phyloP scores from a whole-genome alignment of 2,797 vertebrate species.

The Cossypha dichroa region DNA sequence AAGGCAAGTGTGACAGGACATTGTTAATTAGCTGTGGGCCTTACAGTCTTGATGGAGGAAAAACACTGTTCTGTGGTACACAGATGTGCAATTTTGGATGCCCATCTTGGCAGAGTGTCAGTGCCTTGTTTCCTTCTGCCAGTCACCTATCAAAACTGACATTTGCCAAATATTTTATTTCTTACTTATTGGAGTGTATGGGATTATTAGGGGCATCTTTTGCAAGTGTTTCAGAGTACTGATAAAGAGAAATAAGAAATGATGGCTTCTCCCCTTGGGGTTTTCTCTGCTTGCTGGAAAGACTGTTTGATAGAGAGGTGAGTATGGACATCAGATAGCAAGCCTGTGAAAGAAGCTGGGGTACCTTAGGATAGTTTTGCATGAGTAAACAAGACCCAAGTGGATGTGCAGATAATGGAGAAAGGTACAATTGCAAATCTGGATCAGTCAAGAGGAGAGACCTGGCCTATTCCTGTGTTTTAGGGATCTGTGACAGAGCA shows the following conservation, averaged over 20 bases:
- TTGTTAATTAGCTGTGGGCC: background rate
- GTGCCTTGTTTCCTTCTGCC: background rate
- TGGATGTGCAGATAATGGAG: background rate
- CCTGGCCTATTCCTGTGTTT: background rate
- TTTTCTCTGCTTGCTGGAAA: background rate
- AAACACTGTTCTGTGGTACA: background rate
- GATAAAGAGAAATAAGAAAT: background rate
- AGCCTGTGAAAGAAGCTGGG: background rate
- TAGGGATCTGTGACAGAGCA: background rate
- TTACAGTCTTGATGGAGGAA: background rate
- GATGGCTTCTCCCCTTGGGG: accelerated
- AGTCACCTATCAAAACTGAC: background rate
- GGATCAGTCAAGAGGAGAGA: background rate
- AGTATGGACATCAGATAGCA: background rate
- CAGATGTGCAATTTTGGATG: background rate
- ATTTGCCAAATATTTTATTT: background rate
- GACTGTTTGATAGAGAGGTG: background rate
- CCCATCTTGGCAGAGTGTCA: accelerated
- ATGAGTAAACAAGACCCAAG: background rate
- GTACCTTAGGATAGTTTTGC: background rate
- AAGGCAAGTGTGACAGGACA: background rate
- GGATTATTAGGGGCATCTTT: background rate
- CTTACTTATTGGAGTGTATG: background rate
- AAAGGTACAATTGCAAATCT: background rate
- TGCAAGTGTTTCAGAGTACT: background rate